phyloP scores from a whole-genome alignment of 2,113 vertebrate species.

The Gnathonemus echidnorhynchus region DNA sequence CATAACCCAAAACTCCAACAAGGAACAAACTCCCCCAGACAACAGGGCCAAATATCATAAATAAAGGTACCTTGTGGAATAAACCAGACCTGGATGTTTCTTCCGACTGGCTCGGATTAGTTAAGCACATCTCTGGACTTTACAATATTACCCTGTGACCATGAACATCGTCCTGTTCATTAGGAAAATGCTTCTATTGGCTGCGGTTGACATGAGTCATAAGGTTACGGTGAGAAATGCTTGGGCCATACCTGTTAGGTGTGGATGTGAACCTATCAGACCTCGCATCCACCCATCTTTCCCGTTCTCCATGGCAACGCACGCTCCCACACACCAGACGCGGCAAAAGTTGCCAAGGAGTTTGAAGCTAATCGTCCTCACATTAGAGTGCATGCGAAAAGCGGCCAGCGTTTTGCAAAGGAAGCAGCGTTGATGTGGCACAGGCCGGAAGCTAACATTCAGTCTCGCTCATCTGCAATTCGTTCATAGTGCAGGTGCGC shows the following conservation, averaged over 20 bases:
- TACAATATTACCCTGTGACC: not conserved
- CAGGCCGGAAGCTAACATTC: not conserved
- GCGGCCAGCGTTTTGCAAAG: not conserved
- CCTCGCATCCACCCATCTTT: not conserved
- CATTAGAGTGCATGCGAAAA: not conserved
- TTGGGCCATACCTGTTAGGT: not conserved
- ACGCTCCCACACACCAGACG: not conserved
- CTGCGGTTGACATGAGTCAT: not conserved
- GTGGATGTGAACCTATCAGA: not conserved
- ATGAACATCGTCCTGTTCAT: not conserved
- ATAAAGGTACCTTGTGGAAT: not conserved
- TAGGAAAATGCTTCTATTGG: not conserved
- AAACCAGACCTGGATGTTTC: not conserved
- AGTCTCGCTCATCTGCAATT: not conserved
- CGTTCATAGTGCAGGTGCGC: not conserved
- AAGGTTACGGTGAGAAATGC: not conserved
- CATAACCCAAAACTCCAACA: not conserved
- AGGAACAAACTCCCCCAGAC: not conserved
- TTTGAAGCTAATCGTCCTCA: not conserved
- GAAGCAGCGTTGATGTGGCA: not conserved
- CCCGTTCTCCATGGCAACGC: constrained; percentile 2
- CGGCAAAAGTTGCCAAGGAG: not conserved
- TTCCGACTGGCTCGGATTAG: not conserved
- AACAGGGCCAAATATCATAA: not conserved
- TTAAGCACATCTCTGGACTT: not conserved